Percentiles rank a stretch among this genome's conserved stretches.
phyloP scores from a whole-genome alignment of 2,113 vertebrate species.

The Festucalex cinctus region DNA sequence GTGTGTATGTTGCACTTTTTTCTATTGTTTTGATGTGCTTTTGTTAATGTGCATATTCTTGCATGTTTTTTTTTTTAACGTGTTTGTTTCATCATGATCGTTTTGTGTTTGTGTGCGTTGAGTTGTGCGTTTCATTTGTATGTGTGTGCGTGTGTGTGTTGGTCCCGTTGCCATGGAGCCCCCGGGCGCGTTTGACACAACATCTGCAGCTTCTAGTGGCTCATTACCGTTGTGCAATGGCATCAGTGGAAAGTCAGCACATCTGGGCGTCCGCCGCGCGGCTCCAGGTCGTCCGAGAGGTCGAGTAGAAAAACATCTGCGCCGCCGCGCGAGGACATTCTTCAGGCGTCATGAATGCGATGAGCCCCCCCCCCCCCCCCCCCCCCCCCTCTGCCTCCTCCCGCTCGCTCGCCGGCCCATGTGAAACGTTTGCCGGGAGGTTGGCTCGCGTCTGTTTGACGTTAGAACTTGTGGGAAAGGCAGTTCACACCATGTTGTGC shows the following conservation, averaged over 20 bases:
- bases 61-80: background rate
- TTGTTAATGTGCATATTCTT: background rate
- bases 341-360: conserved; percentile 53
- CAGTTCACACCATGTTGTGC: conserved; percentile 53
- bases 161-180: conserved; percentile 65
- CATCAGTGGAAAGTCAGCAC: conserved; percentile 69
- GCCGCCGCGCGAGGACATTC: conserved; percentile 60
- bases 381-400: conserved; percentile 15
- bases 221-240: conserved; percentile 72
- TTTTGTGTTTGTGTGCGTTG: background rate
- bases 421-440: conserved; percentile 57
- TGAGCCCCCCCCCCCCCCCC: conserved; percentile 21
- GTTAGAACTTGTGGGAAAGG: conserved; percentile 68
- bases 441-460: conserved; percentile 64
- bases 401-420: conserved; percentile 50
- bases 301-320: conserved; percentile 68
- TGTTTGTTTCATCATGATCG: background rate
- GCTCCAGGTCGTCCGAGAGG: conserved; percentile 64
- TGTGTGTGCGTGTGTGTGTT: conserved; percentile 54
- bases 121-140: background rate
- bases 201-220: conserved; percentile 74
- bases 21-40: background rate
- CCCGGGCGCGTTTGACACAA: conserved; percentile 64
- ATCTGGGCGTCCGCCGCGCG: conserved; percentile 60
- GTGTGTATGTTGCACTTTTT: background rate